phyloP scores from a whole-genome alignment of 2,888 invertebrate genomes.

The Polia nebulosa region DNA sequence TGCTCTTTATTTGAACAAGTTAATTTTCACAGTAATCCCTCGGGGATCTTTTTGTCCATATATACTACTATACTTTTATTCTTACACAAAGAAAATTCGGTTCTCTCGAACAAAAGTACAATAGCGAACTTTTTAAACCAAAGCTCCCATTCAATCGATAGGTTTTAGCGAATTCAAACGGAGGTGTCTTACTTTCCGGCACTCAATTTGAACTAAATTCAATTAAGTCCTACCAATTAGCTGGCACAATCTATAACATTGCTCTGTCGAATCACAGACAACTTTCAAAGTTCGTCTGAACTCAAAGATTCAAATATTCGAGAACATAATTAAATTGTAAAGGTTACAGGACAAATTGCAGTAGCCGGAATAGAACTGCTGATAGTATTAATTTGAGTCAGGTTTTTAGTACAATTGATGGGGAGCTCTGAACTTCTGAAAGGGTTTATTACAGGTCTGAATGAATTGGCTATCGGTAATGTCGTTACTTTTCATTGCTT shows the following conservation, averaged over 20 bases:
- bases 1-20: conserved; percentile 69
- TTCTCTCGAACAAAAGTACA: conserved; percentile 2
- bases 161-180: conserved; percentile 27
- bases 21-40: conserved; percentile 66
- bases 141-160: conserved; percentile 12
- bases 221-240: conserved; percentile 78
- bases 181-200: conserved; percentile 50
- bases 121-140: conserved; percentile 13
- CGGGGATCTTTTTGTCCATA: conserved; percentile 45
- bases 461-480: conserved; percentile 75
- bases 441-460: conserved; percentile 75
- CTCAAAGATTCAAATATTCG: conserved; percentile 75
- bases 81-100: conserved; percentile 14
- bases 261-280: conserved; percentile 71
- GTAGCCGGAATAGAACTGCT: conserved; percentile 70
- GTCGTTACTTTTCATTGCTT: conserved; percentile 75
- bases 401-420: conserved; percentile 79
- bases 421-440: conserved; percentile 70
- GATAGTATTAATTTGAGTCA: conserved; percentile 81
- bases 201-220: conserved; percentile 73
- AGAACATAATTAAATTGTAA: conserved; percentile 81
- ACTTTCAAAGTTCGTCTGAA: conserved; percentile 71
- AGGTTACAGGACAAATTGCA: conserved; percentile 80
- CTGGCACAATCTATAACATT: conserved; percentile 74
- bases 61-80: conserved; percentile 38